Evolutionary conservation across 2,888 invertebrate species (phyloP), one percentile per base, ranked within the genome.

Genomic region (Hylaea fasciaria): DNA sequence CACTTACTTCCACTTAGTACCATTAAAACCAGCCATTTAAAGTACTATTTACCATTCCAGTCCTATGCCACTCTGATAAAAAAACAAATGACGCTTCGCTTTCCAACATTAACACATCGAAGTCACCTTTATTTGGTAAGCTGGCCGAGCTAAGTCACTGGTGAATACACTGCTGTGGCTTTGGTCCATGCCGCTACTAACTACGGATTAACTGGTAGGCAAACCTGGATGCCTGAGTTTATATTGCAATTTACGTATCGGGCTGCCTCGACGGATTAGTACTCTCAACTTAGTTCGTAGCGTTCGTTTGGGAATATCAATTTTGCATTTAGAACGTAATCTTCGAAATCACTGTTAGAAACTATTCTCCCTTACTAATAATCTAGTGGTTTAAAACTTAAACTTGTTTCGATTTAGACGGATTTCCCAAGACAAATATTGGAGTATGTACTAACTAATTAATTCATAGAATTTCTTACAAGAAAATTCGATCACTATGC

Each of bases 141-240:
- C 22, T 17, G 35, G 7, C 35, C 32, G 17, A 54, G 17, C 28
- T 54, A 9, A 11, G 9, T 22, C 14, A 35, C 56, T 56, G 55
- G 48, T 49, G 9, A 40, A 28, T 14, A 16, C 39, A 14, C 2
- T 3, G 14, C 39, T 50, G 45, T 39, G n/a, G 50, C 41, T 22
- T n/a, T 5, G 7, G n/a, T 37, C 17, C 37, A 45, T 41, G 41
- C 16, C 28, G 37, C 53, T 47, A 4, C 37, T 70, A 73, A 76
- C 66, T 74, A 54, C 57, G 68, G 74, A 78, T 79, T 80, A 81
- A 77, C 66, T 66, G 71, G 72, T 76, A 74, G 70, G 49, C 59
- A 56, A 56, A 49, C 57, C 64, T 55, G 58, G 57, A 56, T 64
- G 9, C 35, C 48, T 54, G 54, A 62, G 69, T 69, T 72, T 63